These are phyloP conservation scores for Drosophila repletoides DNA, from an alignment of 1,140 invertebrate genomes.

Conservation along the genomic window DNA sequence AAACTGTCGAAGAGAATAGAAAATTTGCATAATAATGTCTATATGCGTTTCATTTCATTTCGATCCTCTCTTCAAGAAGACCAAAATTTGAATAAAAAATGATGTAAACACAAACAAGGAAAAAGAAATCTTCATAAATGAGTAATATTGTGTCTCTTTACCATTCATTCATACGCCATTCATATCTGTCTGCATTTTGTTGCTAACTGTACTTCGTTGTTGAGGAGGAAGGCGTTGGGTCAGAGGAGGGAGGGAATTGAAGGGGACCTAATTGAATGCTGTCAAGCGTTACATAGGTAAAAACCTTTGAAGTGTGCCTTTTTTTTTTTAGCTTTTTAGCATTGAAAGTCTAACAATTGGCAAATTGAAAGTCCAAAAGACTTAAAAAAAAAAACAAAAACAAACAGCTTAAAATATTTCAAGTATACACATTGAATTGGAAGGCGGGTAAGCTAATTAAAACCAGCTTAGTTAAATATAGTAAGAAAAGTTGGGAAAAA, in stretches of 20 bases:
- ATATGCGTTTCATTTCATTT: slow-evolving; percentile 10
- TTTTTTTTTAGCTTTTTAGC: neutral
- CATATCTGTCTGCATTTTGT: slow-evolving; percentile 22
- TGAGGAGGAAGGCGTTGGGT: neutral
- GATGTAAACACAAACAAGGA: slow-evolving; percentile 57
- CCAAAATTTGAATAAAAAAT: slow-evolving; percentile 59
- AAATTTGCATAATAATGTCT: slow-evolving; percentile 71
- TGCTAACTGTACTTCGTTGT: slow-evolving; percentile 49
- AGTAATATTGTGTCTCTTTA: slow-evolving; percentile 58
- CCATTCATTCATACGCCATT: slow-evolving; percentile 6
- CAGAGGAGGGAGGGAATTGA: neutral
- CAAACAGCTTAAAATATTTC: slow-evolving; percentile 11
- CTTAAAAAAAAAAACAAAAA: slow-evolving; percentile 3
- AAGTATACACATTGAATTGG: neutral
- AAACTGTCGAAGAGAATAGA: slow-evolving; percentile 52
- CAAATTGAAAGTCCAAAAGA: slow-evolving; percentile 24
- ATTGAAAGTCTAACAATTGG: slow-evolving; percentile 19
- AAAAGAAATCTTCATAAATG: slow-evolving; percentile 55
- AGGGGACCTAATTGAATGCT: slow-evolving; percentile 33
- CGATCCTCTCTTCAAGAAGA: slow-evolving; percentile 47
- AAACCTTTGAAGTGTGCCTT: slow-evolving; percentile 2
- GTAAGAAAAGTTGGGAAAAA: too few relatives aligned
- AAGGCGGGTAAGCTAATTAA: too few relatives aligned
- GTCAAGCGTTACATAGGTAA: slow-evolving; percentile 9
- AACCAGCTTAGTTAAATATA: too few relatives aligned